phyloP scores from a whole-genome alignment of 2,888 invertebrate genomes.

The Caenorhabditis sp. region DNA sequence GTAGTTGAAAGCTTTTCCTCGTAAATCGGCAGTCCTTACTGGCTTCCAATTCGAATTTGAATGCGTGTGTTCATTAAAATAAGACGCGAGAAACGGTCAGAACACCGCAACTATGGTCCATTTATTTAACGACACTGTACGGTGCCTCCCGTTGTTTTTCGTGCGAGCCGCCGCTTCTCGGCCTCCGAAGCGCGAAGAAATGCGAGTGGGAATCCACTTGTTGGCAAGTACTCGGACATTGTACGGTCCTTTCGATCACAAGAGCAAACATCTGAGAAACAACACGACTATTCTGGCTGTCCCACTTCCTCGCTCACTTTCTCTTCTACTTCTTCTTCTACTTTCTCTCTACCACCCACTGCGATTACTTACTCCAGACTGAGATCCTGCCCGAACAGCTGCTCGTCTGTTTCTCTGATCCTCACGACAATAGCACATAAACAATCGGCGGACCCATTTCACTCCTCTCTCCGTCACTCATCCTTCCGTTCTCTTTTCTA shows the following conservation, averaged over 20 bases:
- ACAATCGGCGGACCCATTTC: constrained; percentile 2
- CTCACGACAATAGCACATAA: constrained; percentile 9
- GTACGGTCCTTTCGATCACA: constrained; percentile 13
- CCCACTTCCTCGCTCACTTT: constrained; percentile 1
- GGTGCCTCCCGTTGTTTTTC: constrained; percentile 6
- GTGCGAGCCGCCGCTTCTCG: background rate
- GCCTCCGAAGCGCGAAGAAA: constrained; percentile 2
- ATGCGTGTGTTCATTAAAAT: too few relatives aligned
- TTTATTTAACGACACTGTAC: too few relatives aligned
- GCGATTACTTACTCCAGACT: background rate
- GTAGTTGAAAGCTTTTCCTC: too few relatives aligned
- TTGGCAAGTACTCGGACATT: constrained; percentile 28
- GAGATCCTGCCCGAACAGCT: constrained; percentile 3
- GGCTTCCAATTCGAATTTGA: too few relatives aligned
- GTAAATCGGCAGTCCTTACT: too few relatives aligned
- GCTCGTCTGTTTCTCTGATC: background rate
- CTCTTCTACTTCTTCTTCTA: background rate
- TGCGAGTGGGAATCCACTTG: constrained; percentile 23
- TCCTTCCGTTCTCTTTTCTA: background rate
- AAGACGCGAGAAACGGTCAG: too few relatives aligned
- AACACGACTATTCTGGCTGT: background rate
- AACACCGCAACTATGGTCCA: too few relatives aligned
- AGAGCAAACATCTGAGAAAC: constrained; percentile 21
- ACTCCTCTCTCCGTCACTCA: constrained; percentile 2
- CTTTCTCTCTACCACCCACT: constrained; percentile 1